phyloP scores from a whole-genome alignment of 1,140 invertebrate species.

The Camponotus floridanus region DNA sequence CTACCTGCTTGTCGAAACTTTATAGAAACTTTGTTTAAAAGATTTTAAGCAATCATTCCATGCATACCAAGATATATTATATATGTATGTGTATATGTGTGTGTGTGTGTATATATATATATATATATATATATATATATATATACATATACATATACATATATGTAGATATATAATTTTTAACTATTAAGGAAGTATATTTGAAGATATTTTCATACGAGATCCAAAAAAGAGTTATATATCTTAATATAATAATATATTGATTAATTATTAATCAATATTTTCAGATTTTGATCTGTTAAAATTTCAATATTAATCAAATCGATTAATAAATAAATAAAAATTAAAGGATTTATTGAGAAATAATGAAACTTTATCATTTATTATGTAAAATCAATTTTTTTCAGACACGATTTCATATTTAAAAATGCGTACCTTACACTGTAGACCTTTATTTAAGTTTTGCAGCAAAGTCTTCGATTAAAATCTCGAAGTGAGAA shows the following conservation, averaged over 20 bases:
- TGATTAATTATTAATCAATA: background rate
- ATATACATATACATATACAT: background rate
- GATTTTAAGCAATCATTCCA: background rate
- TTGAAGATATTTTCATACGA: conserved; percentile 1
- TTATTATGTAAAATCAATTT: background rate
- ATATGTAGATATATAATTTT: background rate
- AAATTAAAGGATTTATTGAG: background rate
- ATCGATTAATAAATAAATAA: background rate
- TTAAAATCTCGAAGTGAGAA: background rate
- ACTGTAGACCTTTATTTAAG: background rate
- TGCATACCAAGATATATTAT: background rate
- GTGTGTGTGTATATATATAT: background rate
- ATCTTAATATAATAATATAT: background rate
- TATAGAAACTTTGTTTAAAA: background rate
- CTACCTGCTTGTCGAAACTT: background rate
- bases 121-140: background rate
- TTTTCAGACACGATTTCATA: background rate
- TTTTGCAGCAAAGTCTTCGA: background rate
- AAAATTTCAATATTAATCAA: background rate
- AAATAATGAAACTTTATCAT: background rate
- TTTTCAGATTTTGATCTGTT: conserved; percentile 2
- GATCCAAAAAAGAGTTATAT: background rate
- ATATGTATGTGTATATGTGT: background rate
- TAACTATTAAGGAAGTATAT: background rate
- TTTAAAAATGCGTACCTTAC: background rate